These are phyloP conservation scores for Macquaria ambigua DNA, from an alignment of 2,113 vertebrate genomes.

Conservation along the genomic window DNA sequence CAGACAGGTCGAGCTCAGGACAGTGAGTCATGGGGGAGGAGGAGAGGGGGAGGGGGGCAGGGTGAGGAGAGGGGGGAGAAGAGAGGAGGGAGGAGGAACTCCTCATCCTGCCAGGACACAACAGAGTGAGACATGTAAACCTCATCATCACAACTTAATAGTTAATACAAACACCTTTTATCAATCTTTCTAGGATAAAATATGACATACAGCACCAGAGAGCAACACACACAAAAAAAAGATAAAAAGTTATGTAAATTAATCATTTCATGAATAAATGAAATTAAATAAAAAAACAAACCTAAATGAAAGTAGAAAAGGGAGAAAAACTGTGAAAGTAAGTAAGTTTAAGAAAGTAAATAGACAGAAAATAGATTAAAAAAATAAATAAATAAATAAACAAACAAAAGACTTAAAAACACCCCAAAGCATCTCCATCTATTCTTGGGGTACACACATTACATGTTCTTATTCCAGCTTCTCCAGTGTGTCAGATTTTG, in stretches of 20 bases:
- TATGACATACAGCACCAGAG: neutral
- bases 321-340: no score
- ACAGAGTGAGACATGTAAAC: neutral
- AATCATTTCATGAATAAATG: no score
- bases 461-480: no score
- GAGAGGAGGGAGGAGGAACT: conserved; percentile 16
- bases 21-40: conserved; percentile 34
- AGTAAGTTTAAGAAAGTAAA: no score
- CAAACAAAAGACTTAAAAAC: no score
- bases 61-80: conserved; percentile 33
- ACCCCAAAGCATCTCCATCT: no score
- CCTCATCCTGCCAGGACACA: conserved; percentile 43
- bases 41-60: neutral
- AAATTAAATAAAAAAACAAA: neutral
- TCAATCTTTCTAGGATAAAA: neutral
- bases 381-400: no score
- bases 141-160: neutral
- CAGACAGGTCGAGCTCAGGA: conserved; percentile 63
- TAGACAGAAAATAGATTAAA: no score
- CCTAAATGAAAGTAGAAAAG: no score
- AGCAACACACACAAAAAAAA: neutral
- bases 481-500: no score
- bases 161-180: neutral
- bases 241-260: neutral
- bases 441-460: no score